phyloP scores from a whole-genome alignment of 1,140 invertebrate species.

The Metaphire vulgaris region DNA sequence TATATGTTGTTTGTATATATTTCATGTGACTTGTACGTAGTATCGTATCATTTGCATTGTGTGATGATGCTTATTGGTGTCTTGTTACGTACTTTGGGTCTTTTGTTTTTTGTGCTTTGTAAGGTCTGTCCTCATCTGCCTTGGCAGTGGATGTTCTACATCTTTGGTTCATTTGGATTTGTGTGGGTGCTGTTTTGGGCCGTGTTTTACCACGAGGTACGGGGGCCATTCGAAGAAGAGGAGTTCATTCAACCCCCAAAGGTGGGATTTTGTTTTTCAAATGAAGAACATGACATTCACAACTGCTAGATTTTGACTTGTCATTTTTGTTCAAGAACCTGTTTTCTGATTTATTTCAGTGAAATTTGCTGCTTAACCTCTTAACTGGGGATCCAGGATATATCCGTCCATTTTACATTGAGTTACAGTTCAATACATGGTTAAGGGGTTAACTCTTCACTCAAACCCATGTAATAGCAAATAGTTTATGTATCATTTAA shows the following conservation, averaged over 20 bases:
- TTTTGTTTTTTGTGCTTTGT: no score
- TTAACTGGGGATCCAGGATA: no score
- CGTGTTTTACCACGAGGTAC: constrained; percentile 57
- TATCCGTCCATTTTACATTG: no score
- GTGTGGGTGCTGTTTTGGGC: constrained; percentile 66
- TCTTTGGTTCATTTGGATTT: constrained; percentile 66
- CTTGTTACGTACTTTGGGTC: no score
- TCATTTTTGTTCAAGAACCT: neutral
- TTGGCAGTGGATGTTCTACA: constrained; percentile 67
- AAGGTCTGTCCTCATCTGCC: constrained; percentile 58
- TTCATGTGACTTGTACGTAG: no score
- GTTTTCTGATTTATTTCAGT: neutral
- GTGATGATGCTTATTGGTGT: no score
- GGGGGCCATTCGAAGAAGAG: constrained; percentile 54
- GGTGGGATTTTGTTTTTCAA: constrained; percentile 51
- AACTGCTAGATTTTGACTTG: neutral
- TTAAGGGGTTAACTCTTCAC: no score
- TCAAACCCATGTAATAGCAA: no score
- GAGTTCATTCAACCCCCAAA: constrained; percentile 63
- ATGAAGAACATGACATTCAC: neutral
- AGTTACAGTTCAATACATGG: no score
- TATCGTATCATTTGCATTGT: no score
- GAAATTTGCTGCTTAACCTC: neutral
- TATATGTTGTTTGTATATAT: no score
- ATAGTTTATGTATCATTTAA: no score